Evolutionary conservation across 1,140 invertebrate genomes (phyloP).

Genomic region (Psix sp.): DNA sequence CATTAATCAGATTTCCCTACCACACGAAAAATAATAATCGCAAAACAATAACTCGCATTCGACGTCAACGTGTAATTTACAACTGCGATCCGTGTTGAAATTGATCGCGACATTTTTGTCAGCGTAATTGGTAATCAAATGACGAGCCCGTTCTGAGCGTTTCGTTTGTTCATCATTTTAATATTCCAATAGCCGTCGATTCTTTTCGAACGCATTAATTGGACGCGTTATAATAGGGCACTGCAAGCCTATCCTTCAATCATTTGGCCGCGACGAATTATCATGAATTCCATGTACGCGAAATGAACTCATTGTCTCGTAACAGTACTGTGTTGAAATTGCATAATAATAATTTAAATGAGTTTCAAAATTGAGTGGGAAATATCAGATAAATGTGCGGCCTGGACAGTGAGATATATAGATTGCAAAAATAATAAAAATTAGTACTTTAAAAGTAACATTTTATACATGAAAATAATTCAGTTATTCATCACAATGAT

Average conservation of each 20-base stretch:
- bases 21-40: constrained; percentile 43
- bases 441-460: no score
- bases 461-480: no score
- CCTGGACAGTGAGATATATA: no score
- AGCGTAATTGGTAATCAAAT: constrained; percentile 49
- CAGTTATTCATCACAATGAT: no score
- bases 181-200: constrained; percentile 47
- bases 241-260: constrained; percentile 20
- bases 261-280: constrained; percentile 52
- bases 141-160: constrained; percentile 21
- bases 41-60: constrained; percentile 43
- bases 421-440: no score
- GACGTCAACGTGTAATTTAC: constrained; percentile 43
- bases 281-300: constrained; percentile 47
- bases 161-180: constrained; percentile 55
- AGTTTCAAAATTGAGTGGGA: not conserved
- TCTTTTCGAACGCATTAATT: constrained; percentile 54
- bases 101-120: constrained; percentile 43
- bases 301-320: constrained; percentile 45
- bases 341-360: not conserved
- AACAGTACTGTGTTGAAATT: constrained; percentile 1
- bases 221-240: constrained; percentile 51
- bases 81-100: constrained; percentile 32
- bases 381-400: not conserved
- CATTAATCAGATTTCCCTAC: constrained; percentile 28